Evolutionary conservation across 2,113 vertebrate genomes (phyloP), one percentile per base, ranked within the genome.

Genomic region (Vulpes ferrilata): DNA sequence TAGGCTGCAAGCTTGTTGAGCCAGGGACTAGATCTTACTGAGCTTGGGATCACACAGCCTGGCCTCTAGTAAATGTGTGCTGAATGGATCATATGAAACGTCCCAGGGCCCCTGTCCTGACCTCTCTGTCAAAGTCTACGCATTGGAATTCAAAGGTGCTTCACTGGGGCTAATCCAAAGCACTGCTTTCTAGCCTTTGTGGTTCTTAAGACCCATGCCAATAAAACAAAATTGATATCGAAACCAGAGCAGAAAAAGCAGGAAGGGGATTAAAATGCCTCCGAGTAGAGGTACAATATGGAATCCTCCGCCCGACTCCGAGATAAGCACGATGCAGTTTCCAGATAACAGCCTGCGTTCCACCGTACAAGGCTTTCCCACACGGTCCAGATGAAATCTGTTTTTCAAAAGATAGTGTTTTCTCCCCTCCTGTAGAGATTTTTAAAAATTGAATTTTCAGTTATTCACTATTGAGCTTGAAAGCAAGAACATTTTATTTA

Each of bases 231-330:
- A 92, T 74, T 87, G 80, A 81, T 81, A 95, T 53, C 64, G 48
- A 97, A 97, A 73, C 35, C 38, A 65, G 32, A 92, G 80, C 74
- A 32, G 80, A 88, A 97, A 96, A 80, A 79, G 11, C 25, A 87
- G n/a, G 19, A 48, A 19, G 59, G 12, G 22, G 27, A 97, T 90
- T 90, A 79, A 90, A 92, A 81, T 74, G 76, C 74, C 55, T 96
- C 80, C 64, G 89, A 88, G 62, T 71, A 5, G 74, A 94, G 16
- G 13, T 85, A 23, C 17, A 95, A 82, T 81, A 81, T 78, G 32
- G 35, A 92, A 81, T 92, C 43, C 1, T 69, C 48, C 60, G 62
- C 60, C 69, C n/a, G 53, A 48, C 71, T n/a, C 55, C 2, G 13
- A 97, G 67, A 74, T 65, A 95, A 95, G 22, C 48, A 76, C 59